Conservation (phyloP, 2,797 vertebrate species). For the Nyctalus aviator region DNA sequence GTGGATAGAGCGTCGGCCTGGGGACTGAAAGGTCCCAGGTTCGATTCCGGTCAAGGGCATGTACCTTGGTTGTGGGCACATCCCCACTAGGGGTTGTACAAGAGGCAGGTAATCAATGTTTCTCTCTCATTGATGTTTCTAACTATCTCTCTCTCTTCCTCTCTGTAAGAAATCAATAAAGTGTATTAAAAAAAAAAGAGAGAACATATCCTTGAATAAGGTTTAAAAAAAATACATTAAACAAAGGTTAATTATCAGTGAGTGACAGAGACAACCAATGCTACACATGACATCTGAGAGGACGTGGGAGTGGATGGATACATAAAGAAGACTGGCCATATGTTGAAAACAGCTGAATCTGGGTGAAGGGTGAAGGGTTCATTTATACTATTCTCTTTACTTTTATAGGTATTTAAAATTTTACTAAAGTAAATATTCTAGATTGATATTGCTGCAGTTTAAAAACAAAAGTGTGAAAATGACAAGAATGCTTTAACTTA, state of each 20-base stretch:
- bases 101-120: no score
- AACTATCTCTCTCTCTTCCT: neutral
- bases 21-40: no score
- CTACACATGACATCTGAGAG: no score
- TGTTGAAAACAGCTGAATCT: neutral
- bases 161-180: neutral
- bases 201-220: neutral
- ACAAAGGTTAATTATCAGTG: neutral
- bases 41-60: no score
- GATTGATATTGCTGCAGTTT: neutral
- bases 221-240: neutral
- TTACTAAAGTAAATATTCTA: constrained; percentile 45
- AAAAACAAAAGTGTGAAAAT: neutral
- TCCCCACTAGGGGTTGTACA: no score
- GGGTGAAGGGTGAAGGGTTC: neutral
- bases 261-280: neutral
- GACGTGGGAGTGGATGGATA: accelerated
- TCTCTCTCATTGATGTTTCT: no score
- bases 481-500: constrained; percentile 87
- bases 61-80: no score
- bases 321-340: accelerated
- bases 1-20: no score
- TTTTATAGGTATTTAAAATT: neutral
- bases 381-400: neutral
- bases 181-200: no score